These are phyloP conservation scores for Eubasilissa regina DNA, from an alignment of 1,140 invertebrate genomes.

Conservation along the genomic window DNA sequence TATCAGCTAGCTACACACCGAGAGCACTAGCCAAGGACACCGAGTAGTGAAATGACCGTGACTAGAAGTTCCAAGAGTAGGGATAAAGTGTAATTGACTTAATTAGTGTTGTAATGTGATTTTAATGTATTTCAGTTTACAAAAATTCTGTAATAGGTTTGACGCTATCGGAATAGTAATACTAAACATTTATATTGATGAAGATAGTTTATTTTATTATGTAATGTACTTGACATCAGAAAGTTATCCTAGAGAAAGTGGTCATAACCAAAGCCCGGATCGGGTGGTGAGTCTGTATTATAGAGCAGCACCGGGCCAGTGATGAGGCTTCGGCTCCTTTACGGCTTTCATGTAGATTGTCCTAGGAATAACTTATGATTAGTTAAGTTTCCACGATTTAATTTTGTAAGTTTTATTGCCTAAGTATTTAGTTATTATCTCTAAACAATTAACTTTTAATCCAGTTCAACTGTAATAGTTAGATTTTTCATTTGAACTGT, in stretches of 20 bases:
- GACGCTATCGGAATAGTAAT: conserved; percentile 54
- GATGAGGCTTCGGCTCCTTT: no score
- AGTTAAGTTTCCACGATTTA: conserved; percentile 36
- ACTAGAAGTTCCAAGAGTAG: conserved; percentile 41
- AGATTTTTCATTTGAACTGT: conserved; percentile 25
- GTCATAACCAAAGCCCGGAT: no score
- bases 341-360: background rate
- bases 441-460: conserved; percentile 20
- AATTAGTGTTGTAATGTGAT: conserved; percentile 56
- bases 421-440: conserved; percentile 35
- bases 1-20: conserved; percentile 34
- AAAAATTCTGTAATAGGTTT: conserved; percentile 55
- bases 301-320: no score
- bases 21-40: conserved; percentile 23
- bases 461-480: conserved; percentile 27
- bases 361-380: conserved; percentile 28
- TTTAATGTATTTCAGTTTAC: conserved; percentile 40
- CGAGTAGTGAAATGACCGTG: conserved; percentile 11
- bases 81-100: conserved; percentile 49
- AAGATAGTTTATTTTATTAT: conserved; percentile 36
- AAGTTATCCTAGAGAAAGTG: conserved; percentile 8
- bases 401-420: conserved; percentile 28
- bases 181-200: background rate
- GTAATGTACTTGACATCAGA: conserved; percentile 31
- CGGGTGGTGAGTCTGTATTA: no score